Evolutionary conservation across 1,140 invertebrate genomes (phyloP), one percentile per base, ranked within the genome.

Genomic region (Drosophila sechellia): DNA sequence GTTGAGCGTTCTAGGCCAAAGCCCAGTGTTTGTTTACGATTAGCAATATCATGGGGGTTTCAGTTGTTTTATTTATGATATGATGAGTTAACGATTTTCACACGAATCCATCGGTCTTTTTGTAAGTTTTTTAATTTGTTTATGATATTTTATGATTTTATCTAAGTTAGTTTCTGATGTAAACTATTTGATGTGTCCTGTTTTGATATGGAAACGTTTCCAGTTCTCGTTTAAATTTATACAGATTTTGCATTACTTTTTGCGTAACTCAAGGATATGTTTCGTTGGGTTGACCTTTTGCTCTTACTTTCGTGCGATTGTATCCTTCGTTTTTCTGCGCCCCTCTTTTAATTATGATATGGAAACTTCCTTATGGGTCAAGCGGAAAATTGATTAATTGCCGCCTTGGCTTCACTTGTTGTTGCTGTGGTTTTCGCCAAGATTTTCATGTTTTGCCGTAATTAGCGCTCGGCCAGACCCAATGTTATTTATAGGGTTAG

Each of bases 371-470:
- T 76, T 83, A 65, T 75, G 77, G 79, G 79, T 87, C 79, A 87
- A 77, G 85, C 84, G 84, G 84, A 87, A 87, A 87, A 87, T 87
- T 87, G 84, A 87, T 87, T 87, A 87, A 87, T 87, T 89, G 85
- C 76, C 58, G 56, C 70, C 57, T 71, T 70, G 48, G 59, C 49
- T 40, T 58, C 46, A 74, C 48, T 73, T 35, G 13, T 43, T 73
- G 57, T 63, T 52, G 35, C 45, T 75, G 55, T 42, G 60, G 42
- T 85, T 79, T 74, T 83, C 71, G 72, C 77, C 50, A 89, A 87
- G 81, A 90, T 89, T 89, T 84, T 89, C 84, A 89, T 89, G 84
- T 84, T 89, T 89, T 71, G 59, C 57, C 80, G 85, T 90, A 89
- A 89, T 89, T 89, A 89, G 84, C 84, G 71, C 61, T 53, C 48